phyloP scores from a whole-genome alignment of 2,888 invertebrate species.

The Pammene aurita region DNA sequence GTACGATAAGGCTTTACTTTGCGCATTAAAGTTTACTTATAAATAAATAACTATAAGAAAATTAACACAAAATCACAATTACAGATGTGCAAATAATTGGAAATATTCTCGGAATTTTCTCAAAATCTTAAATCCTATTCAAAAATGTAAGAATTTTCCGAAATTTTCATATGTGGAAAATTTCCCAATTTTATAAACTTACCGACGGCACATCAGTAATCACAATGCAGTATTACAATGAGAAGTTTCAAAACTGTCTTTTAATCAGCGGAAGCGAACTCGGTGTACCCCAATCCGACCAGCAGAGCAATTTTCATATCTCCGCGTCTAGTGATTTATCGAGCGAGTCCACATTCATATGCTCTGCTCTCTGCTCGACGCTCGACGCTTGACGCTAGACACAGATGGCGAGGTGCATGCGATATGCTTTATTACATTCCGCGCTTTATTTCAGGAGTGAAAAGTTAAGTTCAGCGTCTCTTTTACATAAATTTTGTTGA shows the following conservation, averaged over 20 bases:
- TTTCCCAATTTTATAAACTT: no score
- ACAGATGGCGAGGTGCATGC: slow-evolving; percentile 35
- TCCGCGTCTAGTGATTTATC: slow-evolving; percentile 36
- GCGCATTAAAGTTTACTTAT: no score
- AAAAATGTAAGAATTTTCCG: no score
- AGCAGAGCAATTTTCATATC: slow-evolving; percentile 39
- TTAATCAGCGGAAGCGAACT: neutral
- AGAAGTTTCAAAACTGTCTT: neutral
- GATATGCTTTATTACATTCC: slow-evolving; percentile 39
- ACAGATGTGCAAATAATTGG: no score
- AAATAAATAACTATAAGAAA: no score
- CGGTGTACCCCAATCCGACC: slow-evolving; percentile 5
- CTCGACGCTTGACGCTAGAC: slow-evolving; percentile 17
- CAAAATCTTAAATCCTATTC: no score
- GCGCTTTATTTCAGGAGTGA: slow-evolving; percentile 20
- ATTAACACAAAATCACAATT: no score
- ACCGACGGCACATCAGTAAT: no score
- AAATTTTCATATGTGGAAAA: no score
- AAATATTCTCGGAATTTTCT: no score
- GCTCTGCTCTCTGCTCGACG: slow-evolving; percentile 34
- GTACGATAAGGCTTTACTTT: no score
- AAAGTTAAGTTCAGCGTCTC: slow-evolving; percentile 24
- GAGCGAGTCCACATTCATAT: slow-evolving; percentile 40
- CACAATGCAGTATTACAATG: no score
- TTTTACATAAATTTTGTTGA: slow-evolving; percentile 4